Percentiles rank a stretch among this genome's conserved stretches.
Evolutionary conservation across 2,113 vertebrate genomes (phyloP).

Genomic region (Opisthocomus hoazin): DNA sequence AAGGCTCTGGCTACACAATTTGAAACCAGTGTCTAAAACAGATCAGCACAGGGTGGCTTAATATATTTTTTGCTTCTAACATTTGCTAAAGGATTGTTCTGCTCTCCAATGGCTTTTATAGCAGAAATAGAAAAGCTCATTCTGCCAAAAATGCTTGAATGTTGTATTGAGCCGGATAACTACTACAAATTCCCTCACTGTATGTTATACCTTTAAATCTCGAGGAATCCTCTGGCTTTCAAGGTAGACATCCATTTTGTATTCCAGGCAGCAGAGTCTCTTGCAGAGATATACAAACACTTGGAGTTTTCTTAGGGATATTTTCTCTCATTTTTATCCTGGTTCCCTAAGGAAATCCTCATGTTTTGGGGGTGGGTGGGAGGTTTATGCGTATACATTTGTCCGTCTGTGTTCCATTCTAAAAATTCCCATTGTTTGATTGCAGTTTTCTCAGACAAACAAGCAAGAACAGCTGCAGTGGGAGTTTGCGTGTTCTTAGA

Average conservation of each 20-base stretch:
- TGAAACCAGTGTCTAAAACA: neutral
- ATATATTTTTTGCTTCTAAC: neutral
- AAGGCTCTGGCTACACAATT: neutral
- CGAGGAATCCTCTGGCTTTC: neutral
- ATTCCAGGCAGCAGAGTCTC: neutral
- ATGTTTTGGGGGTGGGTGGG: neutral
- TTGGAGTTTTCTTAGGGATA: neutral
- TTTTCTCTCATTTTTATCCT: neutral
- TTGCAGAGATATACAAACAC: neutral
- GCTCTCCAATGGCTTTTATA: neutral
- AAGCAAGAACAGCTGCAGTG: neutral
- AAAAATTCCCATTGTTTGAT: neutral
- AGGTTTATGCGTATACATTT: neutral
- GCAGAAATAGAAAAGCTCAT: neutral
- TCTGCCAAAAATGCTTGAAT: neutral
- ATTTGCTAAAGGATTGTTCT: slow-evolving; percentile 12
- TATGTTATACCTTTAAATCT: neutral
- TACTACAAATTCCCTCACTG: neutral
- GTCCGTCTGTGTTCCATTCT: neutral
- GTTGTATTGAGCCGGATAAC: neutral
- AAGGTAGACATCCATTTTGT: neutral
- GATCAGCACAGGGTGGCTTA: neutral
- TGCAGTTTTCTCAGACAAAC: neutral
- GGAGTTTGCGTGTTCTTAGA: neutral
- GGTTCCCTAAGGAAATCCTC: neutral